These are phyloP conservation scores for Patella depressa DNA, from an alignment of 2,888 invertebrate species.

Conservation along the genomic window DNA sequence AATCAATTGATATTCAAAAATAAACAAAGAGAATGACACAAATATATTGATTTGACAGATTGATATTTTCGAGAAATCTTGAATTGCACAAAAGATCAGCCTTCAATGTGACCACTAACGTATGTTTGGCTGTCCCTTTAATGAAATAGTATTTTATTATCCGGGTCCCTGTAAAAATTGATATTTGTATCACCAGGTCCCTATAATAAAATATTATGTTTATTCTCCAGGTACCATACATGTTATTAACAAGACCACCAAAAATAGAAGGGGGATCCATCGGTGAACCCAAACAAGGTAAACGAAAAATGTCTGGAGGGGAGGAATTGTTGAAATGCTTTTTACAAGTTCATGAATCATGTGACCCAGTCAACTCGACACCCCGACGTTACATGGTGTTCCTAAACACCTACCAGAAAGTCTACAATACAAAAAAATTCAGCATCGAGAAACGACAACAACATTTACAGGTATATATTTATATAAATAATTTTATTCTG, in stretches of 20 bases:
- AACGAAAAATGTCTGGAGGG: slow-evolving; percentile 67
- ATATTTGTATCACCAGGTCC: too few relatives aligned
- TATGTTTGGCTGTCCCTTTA: too few relatives aligned
- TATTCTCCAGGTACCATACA: slow-evolving; percentile 67
- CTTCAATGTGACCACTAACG: too few relatives aligned
- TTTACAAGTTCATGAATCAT: slow-evolving; percentile 72
- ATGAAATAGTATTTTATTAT: too few relatives aligned
- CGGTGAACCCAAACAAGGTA: slow-evolving; percentile 52
- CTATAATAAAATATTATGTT: neutral
- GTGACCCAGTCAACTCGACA: slow-evolving; percentile 63
- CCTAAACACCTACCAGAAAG: slow-evolving; percentile 73
- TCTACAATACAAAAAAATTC: slow-evolving; percentile 78
- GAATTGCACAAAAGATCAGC: too few relatives aligned
- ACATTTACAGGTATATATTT: slow-evolving; percentile 77
- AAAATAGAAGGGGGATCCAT: slow-evolving; percentile 66
- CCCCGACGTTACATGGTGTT: slow-evolving; percentile 75
- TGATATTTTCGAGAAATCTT: too few relatives aligned
- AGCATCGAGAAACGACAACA: slow-evolving; percentile 77
- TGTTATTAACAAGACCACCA: slow-evolving; percentile 66
- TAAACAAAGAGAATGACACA: too few relatives aligned
- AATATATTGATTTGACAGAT: too few relatives aligned
- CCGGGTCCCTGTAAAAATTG: too few relatives aligned
- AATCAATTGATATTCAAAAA: too few relatives aligned
- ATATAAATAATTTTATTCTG: neutral
- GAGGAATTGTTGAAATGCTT: slow-evolving; percentile 71